phyloP scores from a whole-genome alignment of 2,113 vertebrate genomes.

The Irena cyanogastra region DNA sequence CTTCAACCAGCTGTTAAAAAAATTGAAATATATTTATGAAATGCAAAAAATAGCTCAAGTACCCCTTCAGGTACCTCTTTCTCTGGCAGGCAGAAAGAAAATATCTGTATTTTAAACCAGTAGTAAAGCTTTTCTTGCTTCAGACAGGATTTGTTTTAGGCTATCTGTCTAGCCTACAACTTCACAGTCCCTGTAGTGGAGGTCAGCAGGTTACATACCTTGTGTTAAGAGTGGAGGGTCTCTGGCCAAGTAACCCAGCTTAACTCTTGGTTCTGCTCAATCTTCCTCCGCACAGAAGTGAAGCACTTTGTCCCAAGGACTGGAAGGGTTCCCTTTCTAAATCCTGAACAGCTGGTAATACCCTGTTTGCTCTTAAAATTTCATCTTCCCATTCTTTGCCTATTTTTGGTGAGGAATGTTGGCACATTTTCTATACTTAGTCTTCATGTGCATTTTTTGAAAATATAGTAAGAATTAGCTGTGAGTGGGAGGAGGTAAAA shows the following conservation, averaged over 20 bases:
- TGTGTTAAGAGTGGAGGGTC: neutral
- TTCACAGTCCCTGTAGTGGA: neutral
- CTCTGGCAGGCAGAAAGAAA: neutral
- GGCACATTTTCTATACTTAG: constrained; percentile 56
- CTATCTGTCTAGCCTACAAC: neutral
- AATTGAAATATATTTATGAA: neutral
- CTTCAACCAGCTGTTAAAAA: neutral
- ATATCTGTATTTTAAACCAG: neutral
- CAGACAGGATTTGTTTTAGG: neutral
- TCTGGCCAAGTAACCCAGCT: neutral
- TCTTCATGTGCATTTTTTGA: constrained; percentile 47
- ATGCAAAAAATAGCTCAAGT: neutral
- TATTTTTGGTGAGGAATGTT: constrained; percentile 62
- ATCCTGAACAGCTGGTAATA: constrained; percentile 57
- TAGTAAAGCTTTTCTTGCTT: neutral
- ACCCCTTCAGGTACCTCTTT: neutral
- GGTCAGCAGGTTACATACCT: constrained; percentile 61
- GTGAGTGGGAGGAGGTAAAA: constrained; percentile 6
- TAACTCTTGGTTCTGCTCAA: neutral
- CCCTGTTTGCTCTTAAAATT: constrained; percentile 47
- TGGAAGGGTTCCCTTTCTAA: constrained; percentile 35
- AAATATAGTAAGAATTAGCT: constrained; percentile 35
- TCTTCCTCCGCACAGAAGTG: neutral
- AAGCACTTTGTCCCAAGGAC: constrained; percentile 2
- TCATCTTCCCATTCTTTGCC: constrained; percentile 63